Conservation (phyloP, 2,888 invertebrate genomes). For the Drosophila imparisetae region DNA sequence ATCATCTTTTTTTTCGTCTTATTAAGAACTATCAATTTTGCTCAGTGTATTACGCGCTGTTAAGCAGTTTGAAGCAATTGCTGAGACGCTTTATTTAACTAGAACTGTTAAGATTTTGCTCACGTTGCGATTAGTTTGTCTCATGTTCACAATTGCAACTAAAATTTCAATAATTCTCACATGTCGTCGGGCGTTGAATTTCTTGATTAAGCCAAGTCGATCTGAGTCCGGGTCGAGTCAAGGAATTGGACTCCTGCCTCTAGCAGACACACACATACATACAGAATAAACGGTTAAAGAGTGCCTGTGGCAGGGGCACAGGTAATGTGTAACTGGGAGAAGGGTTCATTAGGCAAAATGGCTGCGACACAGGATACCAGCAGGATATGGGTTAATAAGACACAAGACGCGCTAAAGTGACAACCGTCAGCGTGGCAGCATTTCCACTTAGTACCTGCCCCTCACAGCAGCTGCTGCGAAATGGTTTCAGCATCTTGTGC, state of each 20-base stretch:
- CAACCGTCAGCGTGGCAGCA: conserved; percentile 30
- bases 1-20: background rate
- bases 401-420: conserved; percentile 62
- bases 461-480: conserved; percentile 7
- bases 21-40: background rate
- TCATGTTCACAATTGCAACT: conserved; percentile 34
- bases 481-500: conserved; percentile 61
- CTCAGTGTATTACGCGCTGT: conserved; percentile 9
- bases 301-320: background rate
- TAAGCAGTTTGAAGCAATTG: conserved; percentile 18
- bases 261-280: background rate
- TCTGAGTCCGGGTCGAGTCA: conserved; percentile 25
- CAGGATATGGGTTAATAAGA: conserved; percentile 77
- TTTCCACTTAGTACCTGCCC: background rate
- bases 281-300: background rate
- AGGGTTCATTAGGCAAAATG: conserved; percentile 74
- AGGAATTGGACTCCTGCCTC: conserved; percentile 28
- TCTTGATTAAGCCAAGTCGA: conserved; percentile 69
- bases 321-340: conserved; percentile 36
- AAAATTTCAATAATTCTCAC: conserved; percentile 76
- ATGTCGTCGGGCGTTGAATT: conserved; percentile 63
- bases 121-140: conserved; percentile 50
- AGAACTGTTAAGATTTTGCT: conserved; percentile 35
- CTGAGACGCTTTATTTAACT: conserved; percentile 16
- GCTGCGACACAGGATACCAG: conserved; percentile 53